Conservation (phyloP, 2,113 vertebrate species). For the Noctilio leporinus region DNA sequence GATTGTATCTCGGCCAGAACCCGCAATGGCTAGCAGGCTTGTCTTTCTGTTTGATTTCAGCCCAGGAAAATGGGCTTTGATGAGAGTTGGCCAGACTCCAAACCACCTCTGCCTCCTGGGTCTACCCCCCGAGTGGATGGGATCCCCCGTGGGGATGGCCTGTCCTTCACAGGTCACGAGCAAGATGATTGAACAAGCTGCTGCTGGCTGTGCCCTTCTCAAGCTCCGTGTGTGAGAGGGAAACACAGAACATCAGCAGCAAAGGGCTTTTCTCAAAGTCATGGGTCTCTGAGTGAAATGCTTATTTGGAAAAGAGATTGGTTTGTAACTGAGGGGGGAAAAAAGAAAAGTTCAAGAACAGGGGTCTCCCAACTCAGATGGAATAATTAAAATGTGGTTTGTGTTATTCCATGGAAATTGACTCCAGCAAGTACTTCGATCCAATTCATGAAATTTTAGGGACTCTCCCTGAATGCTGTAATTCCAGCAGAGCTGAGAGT, state of each 20-base stretch:
- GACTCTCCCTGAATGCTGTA: slow-evolving; percentile 38
- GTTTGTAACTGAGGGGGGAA: background rate
- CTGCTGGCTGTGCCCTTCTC: background rate
- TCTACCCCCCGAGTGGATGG: background rate
- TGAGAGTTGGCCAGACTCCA: background rate
- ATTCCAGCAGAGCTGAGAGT: slow-evolving; percentile 47
- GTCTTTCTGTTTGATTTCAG: slow-evolving; percentile 33
- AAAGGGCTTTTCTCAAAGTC: background rate
- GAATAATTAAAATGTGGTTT: slow-evolving; percentile 23
- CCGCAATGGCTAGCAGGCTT: background rate
- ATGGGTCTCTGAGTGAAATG: background rate
- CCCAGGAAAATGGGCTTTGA: slow-evolving; percentile 8
- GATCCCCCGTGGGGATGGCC: background rate
- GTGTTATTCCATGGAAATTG: slow-evolving; percentile 8
- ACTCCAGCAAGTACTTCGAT: background rate
- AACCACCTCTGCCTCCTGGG: rapidly evolving
- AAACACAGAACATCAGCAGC: background rate
- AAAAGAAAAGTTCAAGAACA: background rate
- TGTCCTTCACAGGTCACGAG: background rate
- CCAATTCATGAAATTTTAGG: slow-evolving; percentile 48
- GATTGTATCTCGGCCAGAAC: background rate
- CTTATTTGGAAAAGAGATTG: background rate
- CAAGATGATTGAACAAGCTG: background rate
- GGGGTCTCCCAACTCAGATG: background rate
- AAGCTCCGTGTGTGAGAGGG: background rate